Evolutionary conservation across 2,797 vertebrate genomes (phyloP).

Genomic region (Myoxocephalus aenaeus): DNA sequence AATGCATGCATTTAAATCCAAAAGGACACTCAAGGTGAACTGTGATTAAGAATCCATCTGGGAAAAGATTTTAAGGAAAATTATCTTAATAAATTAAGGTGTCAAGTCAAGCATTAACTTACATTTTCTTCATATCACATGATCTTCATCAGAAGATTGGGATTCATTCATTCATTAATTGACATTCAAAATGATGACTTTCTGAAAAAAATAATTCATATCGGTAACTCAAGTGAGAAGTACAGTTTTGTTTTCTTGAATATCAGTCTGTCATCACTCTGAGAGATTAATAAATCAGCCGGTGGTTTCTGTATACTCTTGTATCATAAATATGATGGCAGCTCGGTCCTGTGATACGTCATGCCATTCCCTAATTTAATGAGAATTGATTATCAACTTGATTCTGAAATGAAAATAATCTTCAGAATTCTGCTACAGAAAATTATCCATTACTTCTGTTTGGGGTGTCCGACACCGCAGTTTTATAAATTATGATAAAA

Average conservation of each 20-base stretch:
- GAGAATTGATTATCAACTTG: not conserved
- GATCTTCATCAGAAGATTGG: not conserved
- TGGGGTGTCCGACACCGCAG: not conserved
- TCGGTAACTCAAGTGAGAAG: not conserved
- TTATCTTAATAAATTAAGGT: slow-evolving; percentile 16
- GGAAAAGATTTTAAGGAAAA: slow-evolving; percentile 17
- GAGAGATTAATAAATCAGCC: not conserved
- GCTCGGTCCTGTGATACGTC: not conserved
- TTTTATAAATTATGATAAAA: not conserved
- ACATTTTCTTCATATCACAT: not conserved
- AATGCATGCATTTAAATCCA: slow-evolving; percentile 55
- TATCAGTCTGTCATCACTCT: not conserved
- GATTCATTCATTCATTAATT: not conserved
- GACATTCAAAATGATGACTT: not conserved
- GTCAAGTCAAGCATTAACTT: slow-evolving; percentile 23
- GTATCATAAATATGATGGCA: not conserved
- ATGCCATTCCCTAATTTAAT: not conserved
- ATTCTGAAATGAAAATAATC: not conserved
- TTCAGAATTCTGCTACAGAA: not conserved
- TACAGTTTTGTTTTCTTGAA: not conserved
- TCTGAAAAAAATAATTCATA: not conserved
- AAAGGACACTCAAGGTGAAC: slow-evolving; percentile 59
- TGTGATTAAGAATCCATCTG: slow-evolving; percentile 41
- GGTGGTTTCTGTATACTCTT: not conserved
- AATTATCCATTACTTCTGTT: not conserved